Evolutionary conservation across 2,888 invertebrate species (phyloP).

Genomic region (Macrostomum cliftonense): DNA sequence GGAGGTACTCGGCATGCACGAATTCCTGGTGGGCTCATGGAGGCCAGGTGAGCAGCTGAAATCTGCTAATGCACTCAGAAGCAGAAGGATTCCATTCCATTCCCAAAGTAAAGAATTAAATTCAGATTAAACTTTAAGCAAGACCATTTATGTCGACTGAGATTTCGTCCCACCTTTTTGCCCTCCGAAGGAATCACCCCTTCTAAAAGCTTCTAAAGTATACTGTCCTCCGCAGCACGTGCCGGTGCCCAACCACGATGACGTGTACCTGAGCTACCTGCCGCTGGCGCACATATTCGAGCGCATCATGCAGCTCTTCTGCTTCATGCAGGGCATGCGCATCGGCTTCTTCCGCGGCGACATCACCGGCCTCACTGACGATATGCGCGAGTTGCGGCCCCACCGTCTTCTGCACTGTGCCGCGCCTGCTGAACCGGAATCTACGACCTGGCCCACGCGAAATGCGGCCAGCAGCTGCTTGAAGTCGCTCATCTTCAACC

Average conservation of each 20-base stretch:
- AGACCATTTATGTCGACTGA: too few species aligned
- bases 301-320: constrained; percentile 21
- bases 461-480: constrained; percentile 53
- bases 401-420: constrained; percentile 83
- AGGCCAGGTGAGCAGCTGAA: background rate
- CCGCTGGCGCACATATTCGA: constrained; percentile 95
- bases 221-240: background rate
- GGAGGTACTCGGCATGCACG: constrained; percentile 57
- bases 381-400: constrained; percentile 67
- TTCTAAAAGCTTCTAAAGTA: too few species aligned
- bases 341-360: constrained; percentile 89
- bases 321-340: constrained; percentile 49
- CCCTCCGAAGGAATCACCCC: too few species aligned
- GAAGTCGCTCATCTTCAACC: constrained; percentile 62
- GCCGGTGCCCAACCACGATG: constrained; percentile 11
- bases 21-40: constrained; percentile 3
- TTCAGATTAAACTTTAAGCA: too few species aligned
- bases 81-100: too few species aligned
- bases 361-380: constrained; percentile 56
- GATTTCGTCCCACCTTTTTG: too few species aligned
- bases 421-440: constrained; percentile 80
- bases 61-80: too few species aligned
- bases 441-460: constrained; percentile 57
- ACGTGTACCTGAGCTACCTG: constrained; percentile 60
- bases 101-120: too few species aligned